A percentile compares a stretch with the other conserved stretches of the same genome.
These are phyloP conservation scores for Nasonia longicornis DNA, from an alignment of 1,140 invertebrate genomes.

Conservation along the genomic window DNA sequence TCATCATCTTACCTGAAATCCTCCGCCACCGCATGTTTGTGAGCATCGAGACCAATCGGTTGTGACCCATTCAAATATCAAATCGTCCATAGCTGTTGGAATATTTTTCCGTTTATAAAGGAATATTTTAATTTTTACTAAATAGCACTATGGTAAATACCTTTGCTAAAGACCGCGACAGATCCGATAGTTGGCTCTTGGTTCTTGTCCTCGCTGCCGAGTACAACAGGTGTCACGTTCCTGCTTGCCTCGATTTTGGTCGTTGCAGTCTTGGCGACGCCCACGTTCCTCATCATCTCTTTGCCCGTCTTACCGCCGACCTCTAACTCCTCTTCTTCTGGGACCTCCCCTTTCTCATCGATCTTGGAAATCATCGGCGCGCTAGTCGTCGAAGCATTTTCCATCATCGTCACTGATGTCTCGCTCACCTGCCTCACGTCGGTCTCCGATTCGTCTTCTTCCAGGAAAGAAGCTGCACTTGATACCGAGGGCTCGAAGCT, in stretches of 20 bases:
- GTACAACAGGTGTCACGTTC: slow-evolving; percentile 36
- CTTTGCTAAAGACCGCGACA: slow-evolving; percentile 55
- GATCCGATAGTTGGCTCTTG: slow-evolving; percentile 55
- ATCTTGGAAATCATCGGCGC: background rate
- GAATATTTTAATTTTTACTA: background rate
- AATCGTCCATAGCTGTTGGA: slow-evolving; percentile 63
- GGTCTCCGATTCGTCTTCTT: background rate
- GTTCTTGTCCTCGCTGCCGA: slow-evolving; percentile 39
- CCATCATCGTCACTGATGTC: background rate
- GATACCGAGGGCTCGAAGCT: background rate
- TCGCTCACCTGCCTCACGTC: background rate
- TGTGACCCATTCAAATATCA: slow-evolving; percentile 83
- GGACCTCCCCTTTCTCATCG: background rate
- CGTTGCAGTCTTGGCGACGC: background rate
- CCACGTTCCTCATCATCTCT: background rate
- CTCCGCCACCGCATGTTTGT: slow-evolving; percentile 85
- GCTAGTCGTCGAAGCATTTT: background rate
- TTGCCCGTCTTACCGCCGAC: background rate
- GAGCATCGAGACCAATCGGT: slow-evolving; percentile 90
- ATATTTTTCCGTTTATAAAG: background rate
- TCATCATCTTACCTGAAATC: slow-evolving; percentile 70
- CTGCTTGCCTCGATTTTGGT: slow-evolving; percentile 3
- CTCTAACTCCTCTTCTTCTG: background rate
- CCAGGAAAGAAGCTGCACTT: background rate
- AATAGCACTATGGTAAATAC: slow-evolving; percentile 45